phyloP scores from a whole-genome alignment of 2,888 invertebrate genomes.

The Drosophila sordidapex region DNA sequence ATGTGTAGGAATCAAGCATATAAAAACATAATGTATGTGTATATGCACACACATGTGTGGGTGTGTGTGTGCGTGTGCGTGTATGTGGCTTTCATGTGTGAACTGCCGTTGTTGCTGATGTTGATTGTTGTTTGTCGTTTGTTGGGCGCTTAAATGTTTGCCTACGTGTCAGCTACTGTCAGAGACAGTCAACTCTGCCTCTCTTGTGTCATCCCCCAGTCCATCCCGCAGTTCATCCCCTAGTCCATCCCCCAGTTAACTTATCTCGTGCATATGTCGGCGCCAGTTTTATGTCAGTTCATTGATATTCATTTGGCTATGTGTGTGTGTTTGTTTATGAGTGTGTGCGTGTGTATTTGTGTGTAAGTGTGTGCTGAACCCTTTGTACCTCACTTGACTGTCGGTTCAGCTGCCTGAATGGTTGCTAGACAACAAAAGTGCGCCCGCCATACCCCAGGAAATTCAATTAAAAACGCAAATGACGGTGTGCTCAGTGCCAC shows the following conservation, averaged over 20 bases:
- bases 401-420: constrained; percentile 45
- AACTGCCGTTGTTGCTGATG: constrained; percentile 47
- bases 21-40: constrained; percentile 14
- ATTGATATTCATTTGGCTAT: constrained; percentile 75
- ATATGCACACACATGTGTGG: background rate
- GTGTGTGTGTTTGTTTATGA: constrained; percentile 40
- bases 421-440: constrained; percentile 36
- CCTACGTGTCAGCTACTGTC: constrained; percentile 75
- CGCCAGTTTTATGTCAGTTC: constrained; percentile 73
- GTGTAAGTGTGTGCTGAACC: constrained; percentile 18
- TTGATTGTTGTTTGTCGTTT: constrained; percentile 47
- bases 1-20: constrained; percentile 6
- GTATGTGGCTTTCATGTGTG: constrained; percentile 42
- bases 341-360: constrained; percentile 10
- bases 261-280: constrained; percentile 46
- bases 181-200: constrained; percentile 52
- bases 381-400: constrained; percentile 49
- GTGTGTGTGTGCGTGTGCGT: constrained; percentile 1
- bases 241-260: background rate
- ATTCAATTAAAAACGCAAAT: constrained; percentile 71
- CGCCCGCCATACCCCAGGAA: constrained; percentile 34
- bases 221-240: background rate
- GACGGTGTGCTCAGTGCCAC: constrained; percentile 35
- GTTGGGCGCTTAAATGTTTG: constrained; percentile 69
- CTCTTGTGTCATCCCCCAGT: background rate